Evolutionary conservation across 2,113 vertebrate species (phyloP).

Genomic region (Psittacus erithacus): DNA sequence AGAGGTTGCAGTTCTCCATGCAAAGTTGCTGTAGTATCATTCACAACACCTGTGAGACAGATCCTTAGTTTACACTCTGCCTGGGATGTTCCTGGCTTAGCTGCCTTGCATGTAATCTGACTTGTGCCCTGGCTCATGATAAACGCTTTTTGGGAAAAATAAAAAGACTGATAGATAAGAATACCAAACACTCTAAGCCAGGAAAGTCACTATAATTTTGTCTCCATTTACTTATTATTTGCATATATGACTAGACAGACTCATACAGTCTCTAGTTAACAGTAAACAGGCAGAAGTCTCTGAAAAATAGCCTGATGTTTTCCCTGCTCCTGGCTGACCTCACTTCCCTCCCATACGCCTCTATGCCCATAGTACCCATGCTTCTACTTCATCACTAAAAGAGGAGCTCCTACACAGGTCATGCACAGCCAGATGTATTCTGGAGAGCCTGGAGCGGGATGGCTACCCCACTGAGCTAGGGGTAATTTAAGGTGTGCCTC

Average conservation of each 20-base stretch:
- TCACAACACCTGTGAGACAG: not conserved
- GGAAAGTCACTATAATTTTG: not conserved
- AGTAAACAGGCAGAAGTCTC: not conserved
- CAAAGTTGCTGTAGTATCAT: not conserved
- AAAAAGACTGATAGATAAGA: not conserved
- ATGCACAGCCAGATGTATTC: fast-evolving
- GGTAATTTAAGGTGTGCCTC: not conserved
- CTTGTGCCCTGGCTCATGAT: not conserved
- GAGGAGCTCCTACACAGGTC: not conserved
- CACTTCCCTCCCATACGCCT: not conserved
- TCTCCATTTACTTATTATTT: not conserved
- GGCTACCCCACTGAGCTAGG: fast-evolving
- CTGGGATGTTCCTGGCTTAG: not conserved
- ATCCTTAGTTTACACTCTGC: not conserved
- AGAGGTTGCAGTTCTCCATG: not conserved
- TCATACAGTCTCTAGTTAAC: not conserved
- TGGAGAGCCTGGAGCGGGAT: not conserved
- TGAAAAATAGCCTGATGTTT: not conserved
- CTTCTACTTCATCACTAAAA: not conserved
- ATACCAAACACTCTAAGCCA: not conserved
- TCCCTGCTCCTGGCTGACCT: not conserved
- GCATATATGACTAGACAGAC: not conserved
- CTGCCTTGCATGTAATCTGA: not conserved
- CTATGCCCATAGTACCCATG: not conserved
- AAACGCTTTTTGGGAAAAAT: not conserved